Percentiles rank a stretch among this genome's conserved stretches.
These are phyloP conservation scores for Diaperis boleti DNA, from an alignment of 2,888 invertebrate genomes.

Conservation along the genomic window DNA sequence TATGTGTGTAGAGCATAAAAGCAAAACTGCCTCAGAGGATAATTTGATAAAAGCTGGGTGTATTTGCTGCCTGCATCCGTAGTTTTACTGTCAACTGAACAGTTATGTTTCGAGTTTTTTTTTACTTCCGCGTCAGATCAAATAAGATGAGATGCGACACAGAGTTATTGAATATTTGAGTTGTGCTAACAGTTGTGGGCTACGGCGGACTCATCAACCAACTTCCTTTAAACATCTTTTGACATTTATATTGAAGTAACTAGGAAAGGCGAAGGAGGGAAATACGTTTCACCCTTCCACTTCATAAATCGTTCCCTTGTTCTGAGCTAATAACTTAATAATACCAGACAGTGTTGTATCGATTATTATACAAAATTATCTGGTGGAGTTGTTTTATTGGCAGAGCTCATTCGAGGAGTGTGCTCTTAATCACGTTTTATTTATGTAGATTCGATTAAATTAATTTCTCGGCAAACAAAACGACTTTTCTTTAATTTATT, in stretches of 20 bases:
- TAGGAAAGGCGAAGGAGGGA: constrained; percentile 27
- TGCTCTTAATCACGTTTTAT: constrained; percentile 7
- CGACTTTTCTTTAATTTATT: constrained; percentile 30
- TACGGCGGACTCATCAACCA: constrained; percentile 13
- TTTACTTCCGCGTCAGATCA: constrained; percentile 6
- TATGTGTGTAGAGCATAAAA: not conserved
- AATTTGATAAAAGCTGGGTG: constrained; percentile 8
- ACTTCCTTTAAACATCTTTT: constrained; percentile 33
- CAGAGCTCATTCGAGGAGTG: not conserved
- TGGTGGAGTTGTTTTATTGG: constrained; percentile 8
- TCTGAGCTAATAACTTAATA: constrained; percentile 31
- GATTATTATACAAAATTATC: constrained; percentile 22
- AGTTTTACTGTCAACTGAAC: constrained; percentile 17
- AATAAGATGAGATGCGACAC: constrained; percentile 19
- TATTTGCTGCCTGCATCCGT: constrained; percentile 2
- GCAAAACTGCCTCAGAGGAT: not conserved
- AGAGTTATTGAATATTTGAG: constrained; percentile 32
- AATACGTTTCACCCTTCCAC: constrained; percentile 25
- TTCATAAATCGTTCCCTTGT: constrained; percentile 31
- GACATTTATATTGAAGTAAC: constrained; percentile 37
- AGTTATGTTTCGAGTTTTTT: constrained; percentile 21
- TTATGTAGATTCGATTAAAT: constrained; percentile 12
- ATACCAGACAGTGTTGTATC: constrained; percentile 23
- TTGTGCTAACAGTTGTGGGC: constrained; percentile 34
- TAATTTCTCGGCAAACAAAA: constrained; percentile 17